Conservation (phyloP, 2,797 vertebrate genomes). For the Cryptoprocta ferox region DNA sequence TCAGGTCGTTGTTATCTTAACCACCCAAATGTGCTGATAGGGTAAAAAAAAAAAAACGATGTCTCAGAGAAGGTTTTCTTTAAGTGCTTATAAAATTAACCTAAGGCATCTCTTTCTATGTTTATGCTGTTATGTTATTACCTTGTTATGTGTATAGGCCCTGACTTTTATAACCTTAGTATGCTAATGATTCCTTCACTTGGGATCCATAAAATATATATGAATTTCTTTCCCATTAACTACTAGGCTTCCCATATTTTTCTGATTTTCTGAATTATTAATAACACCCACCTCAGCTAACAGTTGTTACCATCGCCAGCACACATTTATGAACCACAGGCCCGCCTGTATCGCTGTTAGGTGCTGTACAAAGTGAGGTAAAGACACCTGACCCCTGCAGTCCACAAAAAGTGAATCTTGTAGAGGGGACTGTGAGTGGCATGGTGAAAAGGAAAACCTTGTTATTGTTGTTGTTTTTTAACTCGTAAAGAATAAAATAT, state of each 20-base stretch:
- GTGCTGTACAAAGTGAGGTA: background rate
- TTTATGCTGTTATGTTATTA: slow-evolving; percentile 31
- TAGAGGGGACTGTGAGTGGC: background rate
- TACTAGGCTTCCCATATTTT: slow-evolving; percentile 49
- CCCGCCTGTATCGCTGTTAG: background rate
- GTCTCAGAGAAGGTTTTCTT: background rate
- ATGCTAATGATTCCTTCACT: slow-evolving; percentile 71
- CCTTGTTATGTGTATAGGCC: slow-evolving; percentile 19
- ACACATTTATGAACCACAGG: background rate
- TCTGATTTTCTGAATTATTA: slow-evolving; percentile 75
- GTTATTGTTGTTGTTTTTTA: background rate
- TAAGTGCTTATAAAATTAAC: slow-evolving; percentile 19
- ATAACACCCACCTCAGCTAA: background rate
- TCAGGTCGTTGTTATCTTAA: background rate
- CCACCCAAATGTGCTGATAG: background rate
- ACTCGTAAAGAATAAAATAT: background rate
- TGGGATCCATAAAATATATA: slow-evolving; percentile 71
- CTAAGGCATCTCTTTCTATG: background rate
- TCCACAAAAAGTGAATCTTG: background rate
- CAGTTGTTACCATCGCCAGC: background rate
- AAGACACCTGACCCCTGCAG: background rate
- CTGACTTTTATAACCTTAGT: slow-evolving; percentile 60
- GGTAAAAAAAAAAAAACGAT: background rate
- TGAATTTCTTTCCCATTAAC: slow-evolving; percentile 58
- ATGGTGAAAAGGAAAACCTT: background rate